Base-by-base conservation (phyloP, 2,797 vertebrate genomes). In the Dryobates pubescens region DNA sequence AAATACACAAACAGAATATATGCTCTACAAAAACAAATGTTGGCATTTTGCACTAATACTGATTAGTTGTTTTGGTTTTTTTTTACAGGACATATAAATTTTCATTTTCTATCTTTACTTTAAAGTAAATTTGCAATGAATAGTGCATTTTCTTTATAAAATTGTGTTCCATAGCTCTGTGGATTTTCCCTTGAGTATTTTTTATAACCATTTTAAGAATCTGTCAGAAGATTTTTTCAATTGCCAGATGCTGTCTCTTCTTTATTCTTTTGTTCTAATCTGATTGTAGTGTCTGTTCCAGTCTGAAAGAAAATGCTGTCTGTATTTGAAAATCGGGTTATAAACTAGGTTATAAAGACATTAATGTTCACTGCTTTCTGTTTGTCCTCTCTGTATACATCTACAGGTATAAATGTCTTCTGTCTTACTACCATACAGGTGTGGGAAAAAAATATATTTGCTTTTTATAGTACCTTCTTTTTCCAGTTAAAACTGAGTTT, bases 401-500 rank as follows among this genome's bases (percentile, higher is more conserved):
- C 76, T 1, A 1, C 5, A 8, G 20, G 45, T 24, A n/a, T 54
- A 79, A 62, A 73, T 10, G 3, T 64, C 82, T 86, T 57, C 74
- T 88, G 34, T 24, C 68, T 80, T 70, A 83, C 41, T 45, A 57
- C 9, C 19, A 34, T 3, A 75, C 5, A 67, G 62, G 18, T 45
- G 59, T 6, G 30, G n/a, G 72, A 91, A 76, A 38, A 26, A 32
- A 80, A 49, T 5, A 1, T 9, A 24, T 91, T 59, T 78, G 22
- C 34, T 84, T 61, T 80, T 57, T 76, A 67, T 71, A 82, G 22
- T 98, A 99, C 99, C 99, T 99, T 97, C 98, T 98, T 95, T 99
- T 99, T 73, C 98, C 99, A 82, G 98, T 98, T 93, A 99, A 95
- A 90, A 99, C 98, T 47, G 98, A 99, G 93, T 99, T 99, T 96